Conservation (phyloP, 2,888 invertebrate genomes). For the Laothoe populi region DNA sequence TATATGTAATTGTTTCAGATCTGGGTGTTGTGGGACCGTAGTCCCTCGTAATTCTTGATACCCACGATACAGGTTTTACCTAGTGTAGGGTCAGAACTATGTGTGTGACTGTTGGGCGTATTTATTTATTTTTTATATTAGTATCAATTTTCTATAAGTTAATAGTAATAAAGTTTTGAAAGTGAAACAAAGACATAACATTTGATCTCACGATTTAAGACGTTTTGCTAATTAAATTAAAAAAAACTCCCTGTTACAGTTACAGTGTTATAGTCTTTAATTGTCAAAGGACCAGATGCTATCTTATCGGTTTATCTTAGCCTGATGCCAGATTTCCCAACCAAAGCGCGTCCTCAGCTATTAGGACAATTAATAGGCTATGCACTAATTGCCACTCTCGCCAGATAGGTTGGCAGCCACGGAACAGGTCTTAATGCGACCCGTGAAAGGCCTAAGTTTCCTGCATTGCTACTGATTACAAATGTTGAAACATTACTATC, state of each 20-base stretch:
- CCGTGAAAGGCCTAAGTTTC: constrained; percentile 17
- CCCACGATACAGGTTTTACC: too few relatives aligned
- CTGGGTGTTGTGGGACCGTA: too few relatives aligned
- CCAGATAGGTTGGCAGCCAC: constrained; percentile 19
- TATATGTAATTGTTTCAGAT: too few relatives aligned
- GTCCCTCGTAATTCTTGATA: too few relatives aligned
- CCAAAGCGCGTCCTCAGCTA: constrained; percentile 13
- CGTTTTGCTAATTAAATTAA: too few relatives aligned
- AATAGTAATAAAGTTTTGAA: too few relatives aligned
- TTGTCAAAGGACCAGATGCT: constrained; percentile 7
- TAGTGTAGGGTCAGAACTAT: too few relatives aligned
- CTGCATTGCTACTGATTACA: constrained; percentile 7
- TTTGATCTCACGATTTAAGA: background rate
- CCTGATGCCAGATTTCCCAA: constrained; percentile 3
- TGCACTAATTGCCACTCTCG: constrained; percentile 14
- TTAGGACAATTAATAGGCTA: constrained; percentile 23
- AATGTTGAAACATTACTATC: too few relatives aligned
- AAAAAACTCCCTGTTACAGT: background rate
- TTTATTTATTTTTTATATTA: too few relatives aligned
- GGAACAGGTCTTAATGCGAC: constrained; percentile 10
- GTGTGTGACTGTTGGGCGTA: too few relatives aligned
- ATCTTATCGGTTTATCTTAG: constrained; percentile 15
- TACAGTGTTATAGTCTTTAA: background rate
- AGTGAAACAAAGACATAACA: too few relatives aligned
- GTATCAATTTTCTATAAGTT: too few relatives aligned